Conservation (phyloP, 2,113 vertebrate species). For the Ivindomyrus marchei region DNA sequence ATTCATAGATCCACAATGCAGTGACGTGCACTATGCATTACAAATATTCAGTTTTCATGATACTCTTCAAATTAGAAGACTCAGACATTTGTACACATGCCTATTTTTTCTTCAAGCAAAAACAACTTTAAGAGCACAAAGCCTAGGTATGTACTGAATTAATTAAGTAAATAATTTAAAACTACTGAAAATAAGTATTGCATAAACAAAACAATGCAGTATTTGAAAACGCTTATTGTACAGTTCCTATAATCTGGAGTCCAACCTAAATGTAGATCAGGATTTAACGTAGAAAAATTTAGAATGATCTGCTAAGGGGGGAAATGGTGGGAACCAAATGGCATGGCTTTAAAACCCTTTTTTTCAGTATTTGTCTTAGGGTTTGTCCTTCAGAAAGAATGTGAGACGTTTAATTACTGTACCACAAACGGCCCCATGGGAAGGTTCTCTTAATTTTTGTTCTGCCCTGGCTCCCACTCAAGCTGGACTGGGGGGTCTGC, state of each 20-base stretch:
- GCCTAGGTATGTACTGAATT: neutral
- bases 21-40: constrained; percentile 30
- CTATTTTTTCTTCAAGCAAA: constrained; percentile 44
- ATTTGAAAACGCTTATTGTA: neutral
- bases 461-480: constrained; percentile 32
- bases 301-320: neutral
- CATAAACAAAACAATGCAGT: neutral
- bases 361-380: neutral
- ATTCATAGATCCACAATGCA: constrained; percentile 34
- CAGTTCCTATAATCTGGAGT: neutral
- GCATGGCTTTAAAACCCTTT: neutral
- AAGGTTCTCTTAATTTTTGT: constrained; percentile 65
- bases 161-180: neutral
- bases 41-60: constrained; percentile 28
- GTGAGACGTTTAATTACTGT: constrained; percentile 73
- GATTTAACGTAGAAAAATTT: neutral
- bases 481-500: constrained; percentile 55
- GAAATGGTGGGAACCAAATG: constrained; percentile 42
- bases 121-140: neutral
- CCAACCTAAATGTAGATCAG: neutral
- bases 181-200: neutral
- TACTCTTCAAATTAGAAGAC: constrained; percentile 37
- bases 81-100: constrained; percentile 1
- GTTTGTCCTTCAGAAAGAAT: constrained; percentile 60
- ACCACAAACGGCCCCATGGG: constrained; percentile 44